A percentile compares a stretch with the other conserved stretches of the same genome.
Evolutionary conservation across 2,113 vertebrate genomes (phyloP).

Genomic region (Sebastes schlegelii): DNA sequence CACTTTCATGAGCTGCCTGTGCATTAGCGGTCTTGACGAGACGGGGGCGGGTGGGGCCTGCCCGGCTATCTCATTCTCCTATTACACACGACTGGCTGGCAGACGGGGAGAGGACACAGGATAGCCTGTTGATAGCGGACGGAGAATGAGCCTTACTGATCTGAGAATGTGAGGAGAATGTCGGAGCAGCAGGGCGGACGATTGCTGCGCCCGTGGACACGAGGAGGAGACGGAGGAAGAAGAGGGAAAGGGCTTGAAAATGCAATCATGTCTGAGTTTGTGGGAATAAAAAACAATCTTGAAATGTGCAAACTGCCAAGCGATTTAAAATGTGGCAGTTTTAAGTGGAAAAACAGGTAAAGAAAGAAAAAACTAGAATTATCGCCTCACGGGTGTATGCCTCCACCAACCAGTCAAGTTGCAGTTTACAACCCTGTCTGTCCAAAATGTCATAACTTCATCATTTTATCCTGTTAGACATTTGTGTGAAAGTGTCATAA

Average conservation of each 20-base stretch:
- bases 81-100: slow-evolving; percentile 73
- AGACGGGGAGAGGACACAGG: slow-evolving; percentile 69
- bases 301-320: not conserved
- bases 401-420: no score
- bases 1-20: slow-evolving; percentile 76
- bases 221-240: not conserved
- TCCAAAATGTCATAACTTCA: no score
- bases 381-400: no score
- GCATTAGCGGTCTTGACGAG: slow-evolving; percentile 65
- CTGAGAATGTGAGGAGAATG: slow-evolving; percentile 71
- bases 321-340: not conserved
- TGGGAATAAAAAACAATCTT: not conserved
- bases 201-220: not conserved
- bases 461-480: no score
- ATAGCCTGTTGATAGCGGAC: slow-evolving; percentile 74
- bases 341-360: not conserved
- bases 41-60: not conserved
- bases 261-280: slow-evolving; percentile 16
- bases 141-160: slow-evolving; percentile 69
- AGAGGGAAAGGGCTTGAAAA: slow-evolving; percentile 1
- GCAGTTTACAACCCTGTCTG: no score
- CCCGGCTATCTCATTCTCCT: slow-evolving; percentile 62
- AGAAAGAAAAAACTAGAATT: not conserved
- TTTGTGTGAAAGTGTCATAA: no score
- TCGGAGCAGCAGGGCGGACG: slow-evolving; percentile 24